Evolutionary conservation across 1,140 invertebrate genomes (phyloP), one percentile per base, ranked within the genome.

Genomic region (Aricia agestis): DNA sequence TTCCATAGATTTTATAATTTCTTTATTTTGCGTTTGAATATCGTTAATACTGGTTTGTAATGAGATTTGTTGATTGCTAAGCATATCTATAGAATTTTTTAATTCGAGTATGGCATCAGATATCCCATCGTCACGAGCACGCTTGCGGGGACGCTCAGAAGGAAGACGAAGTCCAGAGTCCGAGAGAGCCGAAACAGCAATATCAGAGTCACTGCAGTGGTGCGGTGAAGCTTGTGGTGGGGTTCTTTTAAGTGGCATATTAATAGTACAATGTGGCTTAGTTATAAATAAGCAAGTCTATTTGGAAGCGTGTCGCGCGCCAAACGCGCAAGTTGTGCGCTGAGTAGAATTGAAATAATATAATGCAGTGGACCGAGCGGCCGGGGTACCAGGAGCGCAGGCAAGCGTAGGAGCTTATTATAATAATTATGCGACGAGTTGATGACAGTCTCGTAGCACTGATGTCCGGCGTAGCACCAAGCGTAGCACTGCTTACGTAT

Each of bases 1-100:
- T 15, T 63, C 59, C 59, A 63, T 63, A 6, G 59, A 63, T 19
- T 63, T 63, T 19, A 63, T 63, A 31, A 63, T 63, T 19, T 63
- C 59, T 17, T 63, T n/a, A 13, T 63, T 63, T 18, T 63, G 59
- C 4, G 17, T 18, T 63, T 63, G 17, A 19, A 63, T 63, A 13
- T 52, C 45, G 11, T 52, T 52, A 52, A 52, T 52, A 15, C 10
- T 52, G 4, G 45, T 52, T 52, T 52, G 45, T 3, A 52, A 9
- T 0, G 45, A 52, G 9, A 9, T 13, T 15, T 52, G 45, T 2
- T 52, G 45, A 9, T 52, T 52, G 13, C 45, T 52, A 11, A 52
- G 45, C 9, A 15, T 13, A 9, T 52, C 45, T 9, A 52, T 52
- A 3, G 45, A 52, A 15, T 52, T 52, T 15, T 52, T 52, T 52